Evolutionary conservation across 2,888 invertebrate genomes (phyloP), one percentile per base, ranked within the genome.

Genomic region (Dascillus cervinus): DNA sequence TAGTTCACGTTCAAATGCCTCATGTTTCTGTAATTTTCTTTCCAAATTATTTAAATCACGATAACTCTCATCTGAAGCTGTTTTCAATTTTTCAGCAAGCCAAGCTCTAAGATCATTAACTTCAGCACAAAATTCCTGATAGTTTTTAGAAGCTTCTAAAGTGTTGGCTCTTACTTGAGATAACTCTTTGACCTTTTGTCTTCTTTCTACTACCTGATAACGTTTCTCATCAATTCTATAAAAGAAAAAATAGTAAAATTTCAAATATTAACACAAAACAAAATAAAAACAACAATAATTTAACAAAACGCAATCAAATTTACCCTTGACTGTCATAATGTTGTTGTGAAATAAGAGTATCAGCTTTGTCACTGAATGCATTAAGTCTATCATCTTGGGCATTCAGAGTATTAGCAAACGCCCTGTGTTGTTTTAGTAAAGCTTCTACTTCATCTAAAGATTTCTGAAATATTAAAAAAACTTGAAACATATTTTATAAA

Each of bases 1-100:
- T 11, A 98, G 66, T 58, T 98, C 97, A 1, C 95, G 72, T 55
- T 96, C 95, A 57, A 97, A 96, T 0, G 96, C 95, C 62, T 94
- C 90, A 58, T 98, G 97, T 56, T 94, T 94, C 64, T 95, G 92
- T 1, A 94, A 66, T 59, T 95, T 95, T 1, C 92, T 73, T 44
- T 92, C 90, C 9, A 92, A 65, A 60, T 96, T 95, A 21, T 77
- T 82, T 10, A 95, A 67, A 55, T 95, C 94, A 10, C 90, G 71
- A 64, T 94, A 95, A 38, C 85, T 91, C 62, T 95, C 92, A 52
- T 96, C 95, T 1, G 82, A 80, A 0, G 94, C 94, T 0, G 89
- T 87, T 56, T 84, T 82, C 29, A 84, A 77, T 66, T 97, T 97
- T 55, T 95, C 95, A 12, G 79, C 74, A 34, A 97, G 79, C 96